Evolutionary conservation across 2,888 invertebrate genomes (phyloP).

Genomic region (Amphipoea oculea): DNA sequence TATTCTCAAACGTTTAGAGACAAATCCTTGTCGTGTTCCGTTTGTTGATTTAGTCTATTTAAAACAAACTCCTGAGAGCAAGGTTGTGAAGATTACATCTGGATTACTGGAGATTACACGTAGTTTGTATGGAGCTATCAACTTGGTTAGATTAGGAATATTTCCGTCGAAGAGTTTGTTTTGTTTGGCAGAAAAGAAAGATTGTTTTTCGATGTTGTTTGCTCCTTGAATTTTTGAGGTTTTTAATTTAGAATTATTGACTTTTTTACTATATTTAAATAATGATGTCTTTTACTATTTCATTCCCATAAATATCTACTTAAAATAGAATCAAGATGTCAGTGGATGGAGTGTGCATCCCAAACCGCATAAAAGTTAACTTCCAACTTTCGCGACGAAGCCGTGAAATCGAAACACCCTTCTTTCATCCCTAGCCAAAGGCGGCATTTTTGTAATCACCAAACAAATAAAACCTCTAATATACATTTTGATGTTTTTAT

Average conservation of each 20-base stretch:
- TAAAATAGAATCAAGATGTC: background rate
- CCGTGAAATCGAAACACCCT: conserved; percentile 60
- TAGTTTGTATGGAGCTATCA: conserved; percentile 34
- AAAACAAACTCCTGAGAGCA: conserved; percentile 58
- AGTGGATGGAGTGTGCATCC: background rate
- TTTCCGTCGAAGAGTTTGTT: conserved; percentile 36
- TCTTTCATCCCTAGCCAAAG: conserved; percentile 53
- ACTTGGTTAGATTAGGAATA: conserved; percentile 21
- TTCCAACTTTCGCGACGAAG: conserved; percentile 56
- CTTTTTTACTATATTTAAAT: background rate
- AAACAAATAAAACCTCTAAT: conserved; percentile 70
- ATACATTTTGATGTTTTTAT: conserved; percentile 69
- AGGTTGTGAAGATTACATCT: conserved; percentile 44
- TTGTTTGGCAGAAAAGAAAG: conserved; percentile 3
- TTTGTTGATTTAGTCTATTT: conserved; percentile 67
- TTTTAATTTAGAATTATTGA: background rate
- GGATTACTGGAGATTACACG: conserved; percentile 52
- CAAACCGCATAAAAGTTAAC: conserved; percentile 50
- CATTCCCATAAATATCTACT: background rate
- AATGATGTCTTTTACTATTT: background rate
- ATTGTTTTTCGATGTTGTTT: background rate
- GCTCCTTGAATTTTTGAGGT: background rate
- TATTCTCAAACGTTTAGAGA: conserved; percentile 44
- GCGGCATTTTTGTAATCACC: conserved; percentile 65
- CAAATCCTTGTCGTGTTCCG: conserved; percentile 59